Conservation (phyloP, 2,888 invertebrate genomes). For the Leptinotarsa juncta region DNA sequence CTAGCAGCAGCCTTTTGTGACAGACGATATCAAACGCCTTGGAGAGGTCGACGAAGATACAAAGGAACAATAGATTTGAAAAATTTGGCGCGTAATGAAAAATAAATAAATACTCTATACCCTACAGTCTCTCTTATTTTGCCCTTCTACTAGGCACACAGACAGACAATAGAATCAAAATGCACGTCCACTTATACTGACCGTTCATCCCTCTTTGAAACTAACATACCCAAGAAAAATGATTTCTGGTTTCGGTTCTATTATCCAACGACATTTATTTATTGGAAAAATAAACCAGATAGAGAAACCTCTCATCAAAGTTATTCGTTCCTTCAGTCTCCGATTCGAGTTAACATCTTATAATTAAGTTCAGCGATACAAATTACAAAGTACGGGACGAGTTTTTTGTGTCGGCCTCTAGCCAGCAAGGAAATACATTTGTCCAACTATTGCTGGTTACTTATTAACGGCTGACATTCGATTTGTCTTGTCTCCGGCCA, state of each 20-base stretch:
- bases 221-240: neutral
- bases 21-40: too few species aligned
- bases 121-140: too few species aligned
- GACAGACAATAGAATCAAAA: too few species aligned
- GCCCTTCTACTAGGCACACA: too few species aligned
- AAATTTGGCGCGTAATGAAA: too few species aligned
- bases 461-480: constrained; percentile 70
- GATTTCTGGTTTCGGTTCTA: constrained; percentile 14
- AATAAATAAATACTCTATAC: too few species aligned
- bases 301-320: constrained; percentile 59
- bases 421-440: constrained; percentile 66
- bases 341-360: constrained; percentile 58
- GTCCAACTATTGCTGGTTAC: constrained; percentile 67
- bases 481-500: constrained; percentile 67
- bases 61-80: too few species aligned
- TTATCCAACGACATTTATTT: constrained; percentile 52
- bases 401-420: constrained; percentile 64
- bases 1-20: too few species aligned
- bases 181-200: neutral
- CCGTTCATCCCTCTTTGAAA: neutral
- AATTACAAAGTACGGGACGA: constrained; percentile 66
- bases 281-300: constrained; percentile 51
- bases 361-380: constrained; percentile 66
- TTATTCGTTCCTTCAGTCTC: constrained; percentile 54
- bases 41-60: too few species aligned